These are phyloP conservation scores for Alexandromys fortis DNA, from an alignment of 2,113 vertebrate genomes.

Conservation along the genomic window DNA sequence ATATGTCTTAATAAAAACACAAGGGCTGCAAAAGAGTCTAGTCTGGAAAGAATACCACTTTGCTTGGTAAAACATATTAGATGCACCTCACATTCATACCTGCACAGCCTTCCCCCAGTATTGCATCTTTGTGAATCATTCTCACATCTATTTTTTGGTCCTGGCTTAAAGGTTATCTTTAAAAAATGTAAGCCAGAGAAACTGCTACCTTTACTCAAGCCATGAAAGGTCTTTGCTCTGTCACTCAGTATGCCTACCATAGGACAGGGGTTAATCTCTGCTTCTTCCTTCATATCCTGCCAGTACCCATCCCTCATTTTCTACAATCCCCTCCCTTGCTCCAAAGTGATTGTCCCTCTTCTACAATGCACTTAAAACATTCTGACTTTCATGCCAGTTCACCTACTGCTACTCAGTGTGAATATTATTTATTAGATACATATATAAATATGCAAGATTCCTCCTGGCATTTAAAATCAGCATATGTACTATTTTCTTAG, in stretches of 20 bases:
- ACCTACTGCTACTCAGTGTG: background rate
- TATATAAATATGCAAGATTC: background rate
- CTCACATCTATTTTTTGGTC: background rate
- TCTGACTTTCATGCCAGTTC: background rate
- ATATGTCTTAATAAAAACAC: background rate
- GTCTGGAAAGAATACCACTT: background rate
- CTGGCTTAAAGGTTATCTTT: background rate
- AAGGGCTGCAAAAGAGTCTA: background rate
- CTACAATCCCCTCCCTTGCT: background rate
- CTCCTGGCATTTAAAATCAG: background rate
- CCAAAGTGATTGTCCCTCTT: background rate
- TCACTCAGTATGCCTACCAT: background rate
- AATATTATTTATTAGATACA: background rate
- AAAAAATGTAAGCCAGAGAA: background rate
- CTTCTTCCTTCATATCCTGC: background rate
- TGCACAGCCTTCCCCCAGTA: background rate
- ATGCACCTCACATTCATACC: background rate
- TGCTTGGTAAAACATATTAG: background rate
- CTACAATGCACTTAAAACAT: background rate
- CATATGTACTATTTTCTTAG: constrained; percentile 17
- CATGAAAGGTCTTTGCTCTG: background rate
- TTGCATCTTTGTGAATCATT: background rate
- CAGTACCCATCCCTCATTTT: background rate
- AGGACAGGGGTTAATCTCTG: background rate
- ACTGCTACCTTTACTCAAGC: background rate